Base-by-base conservation (phyloP, 2,888 invertebrate species). In the Belgica antarctica region DNA sequence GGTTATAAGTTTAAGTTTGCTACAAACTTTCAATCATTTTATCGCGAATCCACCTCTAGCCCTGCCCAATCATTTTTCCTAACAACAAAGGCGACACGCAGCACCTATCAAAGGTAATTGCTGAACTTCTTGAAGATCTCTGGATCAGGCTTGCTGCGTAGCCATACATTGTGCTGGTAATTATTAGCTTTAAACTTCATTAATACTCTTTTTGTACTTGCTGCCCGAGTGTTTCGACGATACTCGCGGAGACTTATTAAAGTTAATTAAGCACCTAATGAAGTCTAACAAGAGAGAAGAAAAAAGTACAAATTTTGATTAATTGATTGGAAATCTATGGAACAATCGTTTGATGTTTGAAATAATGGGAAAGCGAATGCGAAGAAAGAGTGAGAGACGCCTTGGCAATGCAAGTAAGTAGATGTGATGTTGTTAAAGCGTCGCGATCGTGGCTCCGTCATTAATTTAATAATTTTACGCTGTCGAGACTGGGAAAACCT, bases 311-410 rank as follows among this genome's bases (percentile, higher is more conserved):
- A 63, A 19, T 63, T 36, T 36, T 63, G 63, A 63, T 63, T 63
- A 63, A 63, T 63, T 63, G 63, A 63, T 46, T 63, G 63, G 34
- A 63, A 63, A 63, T 63, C 63, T 63, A 22, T 63, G n/a, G 28
- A 63, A 24, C 22, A 24, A 28, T 46, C 63, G 34, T 41, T 36
- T 41, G 63, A 63, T 41, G 12, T 12, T 12, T 12, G 41, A 41
- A 41, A 41, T 41, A 41, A 41, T 41, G 41, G 41, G 15, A 41
- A 41, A 41, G 12, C 4, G 41, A 12, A 31, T 31, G 34, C 7
- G 34, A 31, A 41, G 41, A 41, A 31, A 31, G 41, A 41, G 41
- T n/a, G 3, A 3, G 15, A 41, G 41, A 31, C 41, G 7, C 10
- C 41, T n/a, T 31, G 7, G 34, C 34, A 31, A 8, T 31, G 34